Evolutionary conservation across 1,140 invertebrate genomes (phyloP), one percentile per base, ranked within the genome.

Genomic region (Meloidogyne floridensis): DNA sequence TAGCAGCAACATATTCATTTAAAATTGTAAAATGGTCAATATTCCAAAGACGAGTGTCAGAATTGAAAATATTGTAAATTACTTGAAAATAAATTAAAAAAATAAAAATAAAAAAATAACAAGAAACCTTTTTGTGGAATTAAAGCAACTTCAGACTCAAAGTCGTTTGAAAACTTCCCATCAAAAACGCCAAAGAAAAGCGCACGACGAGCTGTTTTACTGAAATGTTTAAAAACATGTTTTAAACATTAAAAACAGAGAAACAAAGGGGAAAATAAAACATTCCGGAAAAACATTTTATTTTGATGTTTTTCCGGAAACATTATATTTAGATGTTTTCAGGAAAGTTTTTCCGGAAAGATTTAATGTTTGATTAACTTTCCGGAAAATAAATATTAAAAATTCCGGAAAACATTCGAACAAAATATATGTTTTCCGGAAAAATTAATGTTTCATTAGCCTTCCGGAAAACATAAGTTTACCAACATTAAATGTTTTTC

Each of bases 21-120:
- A 69, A 20, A 20, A 83, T 32, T 18, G 10, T 53, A 8, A 32
- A 51, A 56, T 84, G 83, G 54, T 84, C 77, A 10, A 84, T 79
- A 4, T n/a, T 53, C 84, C 84, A 84, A 65, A 84, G 51, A 15
- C 84, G 78, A 72, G 84, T 86, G 59, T 84, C 84, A 9, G 84
- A 84, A 53, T 84, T 75, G 6, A 84, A 15, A 15, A 43, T 5
- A 53, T 53, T 47, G n/a, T 9, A 80, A 43, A 42, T 18, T 54
- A n/a, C 18, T 43, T 51, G 8, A 43, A 47, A 80, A 74, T 42
- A 80, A 65, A n/a, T 81, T 43, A 18, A 15, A n/a, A 15, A 11
- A 42, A 43, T 3, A 53, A 6, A 59, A 81, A 80, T 18, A 10
- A n/a, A 59, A 8, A n/a, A 71, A 82, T 20, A 20, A 20, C 20